phyloP scores from a whole-genome alignment of 2,888 invertebrate genomes.

The Drosophila crucigera region DNA sequence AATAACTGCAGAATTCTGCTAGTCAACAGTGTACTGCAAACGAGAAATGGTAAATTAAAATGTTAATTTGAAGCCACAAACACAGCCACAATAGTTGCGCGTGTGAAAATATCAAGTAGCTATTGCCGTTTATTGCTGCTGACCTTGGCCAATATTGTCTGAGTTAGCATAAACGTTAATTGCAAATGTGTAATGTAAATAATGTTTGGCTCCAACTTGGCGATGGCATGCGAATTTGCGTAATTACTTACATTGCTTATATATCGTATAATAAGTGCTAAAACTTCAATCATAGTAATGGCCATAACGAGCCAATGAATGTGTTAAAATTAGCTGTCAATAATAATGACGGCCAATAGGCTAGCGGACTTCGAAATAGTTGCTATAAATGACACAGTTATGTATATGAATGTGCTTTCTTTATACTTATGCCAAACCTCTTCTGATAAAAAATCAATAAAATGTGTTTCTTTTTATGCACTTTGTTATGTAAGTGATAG shows the following conservation, averaged over 20 bases:
- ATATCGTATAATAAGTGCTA: slow-evolving; percentile 47
- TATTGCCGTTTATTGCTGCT: slow-evolving; percentile 36
- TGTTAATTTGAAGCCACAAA: slow-evolving; percentile 9
- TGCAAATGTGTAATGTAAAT: slow-evolving; percentile 42
- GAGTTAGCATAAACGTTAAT: slow-evolving; percentile 52
- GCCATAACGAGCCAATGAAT: slow-evolving; percentile 53
- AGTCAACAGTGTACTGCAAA: background rate
- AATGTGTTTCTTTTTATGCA: background rate
- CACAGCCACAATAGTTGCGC: slow-evolving; percentile 15
- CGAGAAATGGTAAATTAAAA: slow-evolving; percentile 1
- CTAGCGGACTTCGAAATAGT: slow-evolving; percentile 22
- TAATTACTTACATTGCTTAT: slow-evolving; percentile 50
- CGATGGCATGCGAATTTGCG: slow-evolving; percentile 56
- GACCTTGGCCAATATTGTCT: slow-evolving; percentile 65
- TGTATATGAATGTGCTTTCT: slow-evolving; percentile 39
- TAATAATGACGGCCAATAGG: slow-evolving; percentile 39
- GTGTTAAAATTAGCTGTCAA: slow-evolving; percentile 52
- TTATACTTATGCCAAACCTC: slow-evolving; percentile 60
- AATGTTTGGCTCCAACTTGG: slow-evolving; percentile 34
- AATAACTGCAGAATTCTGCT: background rate
- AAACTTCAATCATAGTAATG: slow-evolving; percentile 65
- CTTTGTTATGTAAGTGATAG: background rate
- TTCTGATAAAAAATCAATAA: slow-evolving; percentile 13
- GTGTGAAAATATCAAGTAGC: slow-evolving; percentile 31
- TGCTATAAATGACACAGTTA: slow-evolving; percentile 38